A percentile compares a stretch with the other conserved stretches of the same genome.
These are phyloP conservation scores for Anneissia japonica DNA, from an alignment of 35 echinoderm and acorn worm species.

Conservation along the genomic window DNA sequence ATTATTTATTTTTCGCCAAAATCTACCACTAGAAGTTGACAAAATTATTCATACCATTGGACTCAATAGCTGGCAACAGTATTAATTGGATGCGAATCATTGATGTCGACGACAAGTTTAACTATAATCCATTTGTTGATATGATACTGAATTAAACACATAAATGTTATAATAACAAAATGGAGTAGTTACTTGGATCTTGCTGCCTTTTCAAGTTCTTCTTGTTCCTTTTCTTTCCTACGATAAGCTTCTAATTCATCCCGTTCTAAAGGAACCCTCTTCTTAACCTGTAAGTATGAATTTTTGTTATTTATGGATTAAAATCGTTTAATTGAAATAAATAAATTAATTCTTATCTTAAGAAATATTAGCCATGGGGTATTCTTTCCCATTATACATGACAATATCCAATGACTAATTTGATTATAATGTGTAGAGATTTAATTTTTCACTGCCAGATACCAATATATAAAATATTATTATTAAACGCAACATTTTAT, in stretches of 20 bases:
- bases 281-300: constrained; percentile 74
- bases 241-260: constrained; percentile 80
- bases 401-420: constrained; percentile 40
- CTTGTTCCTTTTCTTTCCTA: constrained; percentile 81
- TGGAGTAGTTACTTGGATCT: constrained; percentile 5
- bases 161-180: not conserved
- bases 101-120: too few relatives aligned
- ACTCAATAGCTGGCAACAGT: too few relatives aligned
- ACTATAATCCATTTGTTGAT: too few relatives aligned
- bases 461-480: not conserved
- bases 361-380: not conserved
- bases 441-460: not conserved
- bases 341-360: not conserved
- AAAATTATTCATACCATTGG: too few relatives aligned
- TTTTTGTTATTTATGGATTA: not conserved
- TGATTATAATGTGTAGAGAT: constrained; percentile 32
- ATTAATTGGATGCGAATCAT: too few relatives aligned
- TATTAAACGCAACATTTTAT: too few relatives aligned
- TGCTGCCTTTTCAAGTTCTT: constrained; percentile 66
- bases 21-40: too few relatives aligned
- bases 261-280: constrained; percentile 82
- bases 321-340: not conserved
- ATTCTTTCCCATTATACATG: not conserved
- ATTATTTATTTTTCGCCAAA: too few relatives aligned
- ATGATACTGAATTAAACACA: not conserved